These are phyloP conservation scores for Elachura formosa DNA, from an alignment of 2,113 vertebrate species.

Conservation along the genomic window DNA sequence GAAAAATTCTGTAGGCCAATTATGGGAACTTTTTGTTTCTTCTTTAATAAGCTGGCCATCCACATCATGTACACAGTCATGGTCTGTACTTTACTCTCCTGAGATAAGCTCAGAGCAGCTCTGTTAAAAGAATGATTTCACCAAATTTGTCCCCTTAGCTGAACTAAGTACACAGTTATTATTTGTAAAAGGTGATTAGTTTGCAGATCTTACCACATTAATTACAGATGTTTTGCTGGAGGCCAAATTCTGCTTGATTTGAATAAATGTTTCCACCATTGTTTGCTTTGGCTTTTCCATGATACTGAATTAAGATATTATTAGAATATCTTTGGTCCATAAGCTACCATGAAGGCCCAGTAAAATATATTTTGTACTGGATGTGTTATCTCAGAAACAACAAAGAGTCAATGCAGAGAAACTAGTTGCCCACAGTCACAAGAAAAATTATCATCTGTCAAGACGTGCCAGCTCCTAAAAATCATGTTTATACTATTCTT, in stretches of 20 bases:
- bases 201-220: not conserved
- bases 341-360: not conserved
- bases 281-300: not conserved
- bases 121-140: not conserved
- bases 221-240: constrained; percentile 18
- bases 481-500: not conserved
- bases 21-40: not conserved
- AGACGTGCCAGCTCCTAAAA: not conserved
- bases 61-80: not conserved
- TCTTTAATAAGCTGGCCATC: not conserved
- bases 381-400: not conserved
- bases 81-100: not conserved
- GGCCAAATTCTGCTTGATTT: not conserved
- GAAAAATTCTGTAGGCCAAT: not conserved
- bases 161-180: not conserved
- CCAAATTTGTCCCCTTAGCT: not conserved
- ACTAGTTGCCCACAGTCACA: not conserved
- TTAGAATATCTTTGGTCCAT: not conserved
- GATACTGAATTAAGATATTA: not conserved
- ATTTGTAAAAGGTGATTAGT: not conserved
- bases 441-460: not conserved
- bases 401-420: not conserved
- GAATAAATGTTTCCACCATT: not conserved
- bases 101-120: not conserved
- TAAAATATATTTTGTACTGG: not conserved